Evolutionary conservation across 1,140 invertebrate genomes (phyloP).

Genomic region (Danaus melanippus): DNA sequence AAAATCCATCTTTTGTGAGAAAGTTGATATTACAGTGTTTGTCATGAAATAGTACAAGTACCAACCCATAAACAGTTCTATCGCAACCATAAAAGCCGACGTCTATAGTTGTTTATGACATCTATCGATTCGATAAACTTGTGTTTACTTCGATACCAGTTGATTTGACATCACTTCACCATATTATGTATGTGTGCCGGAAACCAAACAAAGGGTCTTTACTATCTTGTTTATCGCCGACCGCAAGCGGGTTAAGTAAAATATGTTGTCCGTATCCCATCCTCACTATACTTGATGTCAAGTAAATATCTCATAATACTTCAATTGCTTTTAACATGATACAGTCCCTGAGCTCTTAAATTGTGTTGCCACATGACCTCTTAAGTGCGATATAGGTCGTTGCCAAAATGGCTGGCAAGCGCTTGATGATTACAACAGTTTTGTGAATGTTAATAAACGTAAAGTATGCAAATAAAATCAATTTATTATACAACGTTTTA

Average conservation of each 20-base stretch:
- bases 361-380: constrained; percentile 6
- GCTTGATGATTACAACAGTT: too few relatives aligned
- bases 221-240: constrained; percentile 45
- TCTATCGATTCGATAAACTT: constrained; percentile 25
- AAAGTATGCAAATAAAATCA: too few relatives aligned
- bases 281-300: constrained; percentile 15
- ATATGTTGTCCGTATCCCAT: constrained; percentile 21
- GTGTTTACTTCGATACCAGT: constrained; percentile 22
- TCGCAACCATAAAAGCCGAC: constrained; percentile 21
- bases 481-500: too few relatives aligned
- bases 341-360: constrained; percentile 4
- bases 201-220: constrained; percentile 39
- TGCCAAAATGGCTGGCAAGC: constrained; percentile 1
- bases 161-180: constrained; percentile 27
- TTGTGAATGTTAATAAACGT: too few relatives aligned
- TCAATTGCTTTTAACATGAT: constrained; percentile 10
- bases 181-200: constrained; percentile 24
- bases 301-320: constrained; percentile 11
- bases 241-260: constrained; percentile 34
- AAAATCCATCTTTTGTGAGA: background rate
- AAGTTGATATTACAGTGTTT: constrained; percentile 8
- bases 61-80: constrained; percentile 21
- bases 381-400: constrained; percentile 1
- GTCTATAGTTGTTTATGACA: constrained; percentile 21
- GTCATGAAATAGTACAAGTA: constrained; percentile 12